A percentile compares a stretch with the other conserved stretches of the same genome.
Evolutionary conservation across 1,140 invertebrate species (phyloP).

Genomic region (Cydia amplana): DNA sequence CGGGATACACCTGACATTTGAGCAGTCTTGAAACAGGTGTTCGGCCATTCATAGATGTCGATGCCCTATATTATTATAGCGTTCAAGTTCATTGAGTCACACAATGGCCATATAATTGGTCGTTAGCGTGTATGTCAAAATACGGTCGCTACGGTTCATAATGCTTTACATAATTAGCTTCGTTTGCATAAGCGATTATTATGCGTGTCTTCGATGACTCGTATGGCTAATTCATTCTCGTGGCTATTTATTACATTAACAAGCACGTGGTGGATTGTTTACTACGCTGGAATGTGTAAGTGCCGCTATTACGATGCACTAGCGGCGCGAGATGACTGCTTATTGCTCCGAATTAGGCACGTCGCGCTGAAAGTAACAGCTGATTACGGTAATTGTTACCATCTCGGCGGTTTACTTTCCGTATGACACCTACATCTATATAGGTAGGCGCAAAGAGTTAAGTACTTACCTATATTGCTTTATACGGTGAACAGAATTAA

Average conservation of each 20-base stretch:
- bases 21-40: conserved; percentile 70
- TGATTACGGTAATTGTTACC: conserved; percentile 23
- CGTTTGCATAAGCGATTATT: conserved; percentile 76
- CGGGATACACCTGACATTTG: conserved; percentile 65
- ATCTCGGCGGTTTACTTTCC: neutral
- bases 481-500: too few species aligned
- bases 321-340: conserved; percentile 28
- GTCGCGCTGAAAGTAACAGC: conserved; percentile 29
- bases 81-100: conserved; percentile 74
- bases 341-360: conserved; percentile 33
- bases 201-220: conserved; percentile 73
- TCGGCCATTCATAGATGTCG: conserved; percentile 65
- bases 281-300: conserved; percentile 54
- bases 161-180: conserved; percentile 75
- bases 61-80: conserved; percentile 74
- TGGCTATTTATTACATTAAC: conserved; percentile 28
- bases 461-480: too few species aligned
- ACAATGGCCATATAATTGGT: conserved; percentile 74
- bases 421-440: neutral
- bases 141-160: conserved; percentile 58
- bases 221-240: conserved; percentile 71
- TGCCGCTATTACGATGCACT: conserved; percentile 50
- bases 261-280: conserved; percentile 62
- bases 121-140: conserved; percentile 73
- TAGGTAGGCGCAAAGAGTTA: too few species aligned